Evolutionary conservation across 2,113 vertebrate species (phyloP), one percentile per base, ranked within the genome.

Genomic region (Phycodurus eques): DNA sequence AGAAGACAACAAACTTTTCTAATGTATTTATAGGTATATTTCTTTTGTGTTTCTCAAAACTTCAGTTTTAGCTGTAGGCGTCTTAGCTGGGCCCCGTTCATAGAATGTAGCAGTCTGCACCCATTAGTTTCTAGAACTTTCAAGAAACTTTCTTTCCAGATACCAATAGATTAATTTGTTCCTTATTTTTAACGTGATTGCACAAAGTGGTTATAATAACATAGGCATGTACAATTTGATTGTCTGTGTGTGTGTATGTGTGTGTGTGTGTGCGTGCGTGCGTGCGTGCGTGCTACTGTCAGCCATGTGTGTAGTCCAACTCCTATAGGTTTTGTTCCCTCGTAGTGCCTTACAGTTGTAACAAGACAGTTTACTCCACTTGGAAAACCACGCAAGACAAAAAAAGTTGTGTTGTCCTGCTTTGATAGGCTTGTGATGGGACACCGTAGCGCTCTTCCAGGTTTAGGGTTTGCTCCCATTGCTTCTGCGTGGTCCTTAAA

Each of bases 281-380:
- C 93, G 92, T 92, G 93, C 88, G 92, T 88, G 88, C 86, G 81
- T 92, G 90, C 92, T 89, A 90, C 91, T 91, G 93, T 92, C 91
- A 14, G 90, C 92, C 87, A 44, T 64, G 63, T 65, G 63, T 66
- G 42, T 46, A 27, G 89, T 93, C 90, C 92, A 82, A 85, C 92
- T 83, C 93, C 93, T 93, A 78, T 94, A 93, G 92, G 92, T 78
- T 93, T 95, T 91, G 89, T 94, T 95, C 94, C 95, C 94, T 96
- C 87, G 94, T 98, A 99, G 98, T 99, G 98, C 98, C 98, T 99
- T 99, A 99, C 94, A 91, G 82, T 95, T 93, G 89, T 91, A 93
- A 93, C 90, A 88, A 94, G 46, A 93, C 90, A 78, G 92, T 93
- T 95, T 94, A 93, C 94, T 93, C 88, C 92, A 86, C 93, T 92